These are phyloP conservation scores for Chalcosyrphus nemorum DNA, from an alignment of 2,888 invertebrate species.

Conservation along the genomic window DNA sequence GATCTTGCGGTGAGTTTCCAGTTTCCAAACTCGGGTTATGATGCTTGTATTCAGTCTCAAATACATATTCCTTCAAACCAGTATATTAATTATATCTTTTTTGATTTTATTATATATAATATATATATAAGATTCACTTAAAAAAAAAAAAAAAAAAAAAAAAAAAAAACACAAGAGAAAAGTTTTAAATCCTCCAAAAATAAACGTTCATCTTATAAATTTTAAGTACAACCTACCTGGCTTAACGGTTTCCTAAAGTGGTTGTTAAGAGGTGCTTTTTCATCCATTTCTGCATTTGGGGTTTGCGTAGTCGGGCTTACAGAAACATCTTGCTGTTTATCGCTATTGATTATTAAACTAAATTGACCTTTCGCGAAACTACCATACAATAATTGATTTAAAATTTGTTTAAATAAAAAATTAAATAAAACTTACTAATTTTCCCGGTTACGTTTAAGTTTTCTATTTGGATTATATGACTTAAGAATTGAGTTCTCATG, in stretches of 20 bases:
- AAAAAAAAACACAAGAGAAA: no score
- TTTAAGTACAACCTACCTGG: slow-evolving; percentile 29
- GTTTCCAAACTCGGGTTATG: slow-evolving; percentile 81
- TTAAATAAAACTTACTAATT: slow-evolving; percentile 76
- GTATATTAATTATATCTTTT: background rate
- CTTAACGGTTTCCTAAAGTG: slow-evolving; percentile 5
- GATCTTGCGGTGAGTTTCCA: slow-evolving; percentile 76
- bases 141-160: no score
- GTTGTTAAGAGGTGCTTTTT: background rate
- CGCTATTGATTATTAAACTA: slow-evolving; percentile 41
- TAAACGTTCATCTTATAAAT: no score
- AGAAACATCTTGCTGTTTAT: slow-evolving; percentile 5
- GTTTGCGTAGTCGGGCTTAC: background rate
- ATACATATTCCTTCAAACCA: slow-evolving; percentile 88
- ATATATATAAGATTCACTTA: no score
- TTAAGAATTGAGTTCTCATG: slow-evolving; percentile 77
- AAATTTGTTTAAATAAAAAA: background rate
- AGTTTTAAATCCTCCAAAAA: no score
- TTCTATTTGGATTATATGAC: slow-evolving; percentile 81
- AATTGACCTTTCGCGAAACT: slow-evolving; percentile 57
- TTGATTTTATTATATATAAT: no score
- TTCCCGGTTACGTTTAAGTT: slow-evolving; percentile 80
- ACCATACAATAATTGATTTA: background rate
- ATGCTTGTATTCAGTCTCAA: slow-evolving; percentile 87
- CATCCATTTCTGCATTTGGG: background rate